Percentiles rank a stretch among this genome's conserved stretches.
These are phyloP conservation scores for Aythya baeri DNA, from an alignment of 2,113 vertebrate species.

Conservation along the genomic window DNA sequence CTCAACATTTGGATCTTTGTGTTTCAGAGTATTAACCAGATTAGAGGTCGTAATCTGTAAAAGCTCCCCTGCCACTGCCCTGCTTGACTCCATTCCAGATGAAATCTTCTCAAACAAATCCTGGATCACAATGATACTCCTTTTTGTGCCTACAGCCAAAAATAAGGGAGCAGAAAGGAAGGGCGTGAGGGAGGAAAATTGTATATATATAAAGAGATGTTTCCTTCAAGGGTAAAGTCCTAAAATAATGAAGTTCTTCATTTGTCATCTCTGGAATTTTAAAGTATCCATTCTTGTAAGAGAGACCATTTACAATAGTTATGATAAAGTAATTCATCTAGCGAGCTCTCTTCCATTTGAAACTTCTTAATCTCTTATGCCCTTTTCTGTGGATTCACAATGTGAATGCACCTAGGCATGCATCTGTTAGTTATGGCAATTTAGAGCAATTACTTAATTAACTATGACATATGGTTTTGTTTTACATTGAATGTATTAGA, in stretches of 20 bases:
- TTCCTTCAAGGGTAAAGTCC: slow-evolving; percentile 74
- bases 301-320: slow-evolving; percentile 73
- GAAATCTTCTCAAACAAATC: slow-evolving; percentile 80
- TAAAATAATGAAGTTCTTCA: slow-evolving; percentile 72
- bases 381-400: slow-evolving; percentile 66
- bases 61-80: slow-evolving; percentile 76
- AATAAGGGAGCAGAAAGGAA: slow-evolving; percentile 2
- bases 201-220: slow-evolving; percentile 47
- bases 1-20: slow-evolving; percentile 73
- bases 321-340: slow-evolving; percentile 76
- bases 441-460: slow-evolving; percentile 76
- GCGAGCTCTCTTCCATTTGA: slow-evolving; percentile 67
- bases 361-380: slow-evolving; percentile 67
- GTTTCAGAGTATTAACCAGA: slow-evolving; percentile 79
- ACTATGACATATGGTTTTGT: slow-evolving; percentile 58
- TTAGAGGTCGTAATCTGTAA: slow-evolving; percentile 80
- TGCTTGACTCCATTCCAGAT: slow-evolving; percentile 80
- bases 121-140: slow-evolving; percentile 71
- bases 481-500: slow-evolving; percentile 3
- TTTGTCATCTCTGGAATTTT: slow-evolving; percentile 70
- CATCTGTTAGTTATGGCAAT: slow-evolving; percentile 67
- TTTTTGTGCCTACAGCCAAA: slow-evolving; percentile 66
- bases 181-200: background rate
- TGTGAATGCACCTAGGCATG: slow-evolving; percentile 66
- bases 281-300: slow-evolving; percentile 68